Conservation (phyloP, 2,888 invertebrate species). For the Blastobasis adustella region DNA sequence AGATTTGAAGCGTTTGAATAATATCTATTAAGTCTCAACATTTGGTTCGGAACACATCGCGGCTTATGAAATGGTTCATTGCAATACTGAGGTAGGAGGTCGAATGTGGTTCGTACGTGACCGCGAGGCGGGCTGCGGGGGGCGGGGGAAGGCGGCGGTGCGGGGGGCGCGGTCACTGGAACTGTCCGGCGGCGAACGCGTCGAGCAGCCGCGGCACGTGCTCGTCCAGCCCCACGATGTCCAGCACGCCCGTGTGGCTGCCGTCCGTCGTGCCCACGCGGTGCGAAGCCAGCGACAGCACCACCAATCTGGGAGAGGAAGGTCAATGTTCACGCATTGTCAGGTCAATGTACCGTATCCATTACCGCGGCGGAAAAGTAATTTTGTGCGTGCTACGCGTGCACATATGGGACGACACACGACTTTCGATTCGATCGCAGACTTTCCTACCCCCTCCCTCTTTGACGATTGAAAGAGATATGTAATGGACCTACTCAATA, state of each 20-base stretch:
- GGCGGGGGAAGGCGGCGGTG: background rate
- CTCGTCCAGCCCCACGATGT: conserved; percentile 78
- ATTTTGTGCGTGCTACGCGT: too few species aligned
- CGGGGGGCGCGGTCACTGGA: conserved; percentile 41
- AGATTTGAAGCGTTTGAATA: too few species aligned
- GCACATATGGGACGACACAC: too few species aligned
- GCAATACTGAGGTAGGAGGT: conserved; percentile 41
- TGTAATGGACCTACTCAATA: too few species aligned
- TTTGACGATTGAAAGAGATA: too few species aligned
- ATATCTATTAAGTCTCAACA: conserved; percentile 4
- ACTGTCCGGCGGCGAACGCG: conserved; percentile 76
- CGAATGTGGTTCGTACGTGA: conserved; percentile 16
- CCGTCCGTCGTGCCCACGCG: conserved; percentile 63
- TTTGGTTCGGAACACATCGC: conserved; percentile 43
- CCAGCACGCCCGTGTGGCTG: conserved; percentile 70
- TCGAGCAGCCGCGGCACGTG: conserved; percentile 77
- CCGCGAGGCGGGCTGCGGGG: background rate
- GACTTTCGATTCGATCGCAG: too few species aligned
- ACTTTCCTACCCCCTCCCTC: too few species aligned
- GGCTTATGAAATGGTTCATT: conserved; percentile 34
- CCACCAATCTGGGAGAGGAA: conserved; percentile 64
- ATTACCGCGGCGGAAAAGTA: too few species aligned
- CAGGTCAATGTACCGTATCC: background rate
- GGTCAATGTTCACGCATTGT: background rate
- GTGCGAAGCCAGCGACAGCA: conserved; percentile 73